Evolutionary conservation across 2,888 invertebrate genomes (phyloP).

Genomic region (Dione juno): DNA sequence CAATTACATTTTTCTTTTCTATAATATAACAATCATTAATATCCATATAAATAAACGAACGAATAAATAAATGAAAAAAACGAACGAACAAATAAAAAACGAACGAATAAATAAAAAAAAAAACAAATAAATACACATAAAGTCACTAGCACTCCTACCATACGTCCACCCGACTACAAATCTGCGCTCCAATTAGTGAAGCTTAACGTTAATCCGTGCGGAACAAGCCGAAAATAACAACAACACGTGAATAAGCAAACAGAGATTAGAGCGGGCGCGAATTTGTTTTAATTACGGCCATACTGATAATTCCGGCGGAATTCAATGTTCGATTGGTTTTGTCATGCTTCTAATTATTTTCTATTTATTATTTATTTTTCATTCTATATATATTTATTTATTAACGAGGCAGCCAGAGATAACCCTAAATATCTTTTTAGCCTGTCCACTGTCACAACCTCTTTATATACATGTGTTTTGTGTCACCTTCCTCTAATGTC

Average conservation of each 20-base stretch:
- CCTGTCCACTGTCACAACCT: too few species aligned
- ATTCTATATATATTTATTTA: background rate
- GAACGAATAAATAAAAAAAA: too few species aligned
- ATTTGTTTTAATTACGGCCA: constrained; percentile 43
- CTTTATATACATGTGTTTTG: too few species aligned
- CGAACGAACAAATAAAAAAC: too few species aligned
- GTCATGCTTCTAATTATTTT: background rate
- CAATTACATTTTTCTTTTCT: too few species aligned
- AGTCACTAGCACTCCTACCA: constrained; percentile 31
- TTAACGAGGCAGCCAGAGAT: too few species aligned
- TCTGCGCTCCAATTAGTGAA: constrained; percentile 69
- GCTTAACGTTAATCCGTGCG: constrained; percentile 68
- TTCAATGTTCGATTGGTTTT: constrained; percentile 23
- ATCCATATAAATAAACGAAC: too few species aligned
- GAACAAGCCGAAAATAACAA: constrained; percentile 71
- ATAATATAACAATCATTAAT: too few species aligned
- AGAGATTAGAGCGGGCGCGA: constrained; percentile 44
- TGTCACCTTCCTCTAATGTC: too few species aligned
- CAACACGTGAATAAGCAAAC: constrained; percentile 63
- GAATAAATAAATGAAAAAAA: too few species aligned
- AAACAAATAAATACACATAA: background rate
- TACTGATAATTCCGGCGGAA: constrained; percentile 28
- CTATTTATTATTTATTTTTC: background rate
- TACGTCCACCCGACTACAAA: constrained; percentile 47
- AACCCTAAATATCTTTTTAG: too few species aligned